Conservation (phyloP, 2,797 vertebrate genomes). For the Onychomys arenicola region DNA sequence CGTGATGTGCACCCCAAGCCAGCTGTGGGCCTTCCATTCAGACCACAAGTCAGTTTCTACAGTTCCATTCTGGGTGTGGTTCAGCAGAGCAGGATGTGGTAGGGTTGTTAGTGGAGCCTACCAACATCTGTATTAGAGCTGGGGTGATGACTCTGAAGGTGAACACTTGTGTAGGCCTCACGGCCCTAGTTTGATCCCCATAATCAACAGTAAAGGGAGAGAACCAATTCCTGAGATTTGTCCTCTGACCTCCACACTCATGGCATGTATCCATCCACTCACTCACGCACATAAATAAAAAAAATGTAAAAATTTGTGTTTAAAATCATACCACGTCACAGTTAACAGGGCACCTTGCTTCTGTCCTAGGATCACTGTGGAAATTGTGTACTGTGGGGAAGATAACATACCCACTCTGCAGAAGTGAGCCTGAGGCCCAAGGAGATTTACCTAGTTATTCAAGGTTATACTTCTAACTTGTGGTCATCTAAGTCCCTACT, state of each 20-base stretch:
- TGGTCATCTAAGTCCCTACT: not conserved
- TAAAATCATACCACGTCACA: not conserved
- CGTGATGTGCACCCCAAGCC: no score
- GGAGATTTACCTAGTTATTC: not conserved
- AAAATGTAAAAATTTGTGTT: not conserved
- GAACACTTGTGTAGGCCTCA: not conserved
- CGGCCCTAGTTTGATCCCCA: not conserved
- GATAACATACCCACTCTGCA: conserved; percentile 76
- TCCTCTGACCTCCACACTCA: not conserved
- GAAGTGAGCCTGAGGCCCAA: not conserved
- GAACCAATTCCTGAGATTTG: not conserved
- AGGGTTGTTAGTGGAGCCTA: not conserved
- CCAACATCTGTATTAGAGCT: not conserved
- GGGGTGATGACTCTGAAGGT: not conserved
- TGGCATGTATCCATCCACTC: not conserved
- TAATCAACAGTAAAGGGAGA: not conserved
- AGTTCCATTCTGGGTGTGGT: not conserved
- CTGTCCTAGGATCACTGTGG: not conserved
- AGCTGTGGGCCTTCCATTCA: not conserved
- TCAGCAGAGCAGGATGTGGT: not conserved
- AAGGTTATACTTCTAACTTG: not conserved
- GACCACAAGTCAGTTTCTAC: not conserved
- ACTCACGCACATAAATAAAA: not conserved
- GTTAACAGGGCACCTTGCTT: not conserved
- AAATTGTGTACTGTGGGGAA: not conserved